A percentile compares a stretch with the other conserved stretches of the same genome.
Evolutionary conservation across 2,797 vertebrate genomes (phyloP).

Genomic region (Danio kyathit): DNA sequence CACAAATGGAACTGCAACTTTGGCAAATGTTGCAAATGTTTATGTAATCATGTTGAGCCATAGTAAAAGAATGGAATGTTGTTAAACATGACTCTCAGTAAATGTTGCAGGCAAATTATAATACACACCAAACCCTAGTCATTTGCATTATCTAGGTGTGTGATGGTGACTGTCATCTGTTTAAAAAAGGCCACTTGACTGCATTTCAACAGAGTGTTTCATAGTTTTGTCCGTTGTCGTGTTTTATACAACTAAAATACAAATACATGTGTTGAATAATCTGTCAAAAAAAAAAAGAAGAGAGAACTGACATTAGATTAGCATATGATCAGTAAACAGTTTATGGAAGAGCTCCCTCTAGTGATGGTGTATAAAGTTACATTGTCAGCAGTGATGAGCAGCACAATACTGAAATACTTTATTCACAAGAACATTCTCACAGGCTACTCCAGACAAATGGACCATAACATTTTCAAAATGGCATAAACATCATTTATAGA

Average conservation of each 20-base stretch:
- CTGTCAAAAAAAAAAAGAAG: no score
- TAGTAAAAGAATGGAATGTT: slow-evolving; percentile 37
- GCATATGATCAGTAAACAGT: not conserved
- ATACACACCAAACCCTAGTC: not conserved
- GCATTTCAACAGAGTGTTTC: slow-evolving; percentile 26
- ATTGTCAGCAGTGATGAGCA: not conserved
- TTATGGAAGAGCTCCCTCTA: slow-evolving; percentile 39
- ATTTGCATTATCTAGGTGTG: slow-evolving; percentile 31
- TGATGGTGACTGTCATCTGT: not conserved
- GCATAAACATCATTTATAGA: not conserved
- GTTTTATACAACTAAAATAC: not conserved
- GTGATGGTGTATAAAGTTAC: slow-evolving; percentile 30
- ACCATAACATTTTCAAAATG: not conserved
- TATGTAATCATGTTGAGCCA: slow-evolving; percentile 6
- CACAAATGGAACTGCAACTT: not conserved
- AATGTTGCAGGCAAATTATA: not conserved
- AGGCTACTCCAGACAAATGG: not conserved
- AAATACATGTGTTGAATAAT: not conserved
- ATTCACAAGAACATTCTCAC: not conserved
- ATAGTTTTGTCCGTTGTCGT: not conserved
- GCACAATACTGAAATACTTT: not conserved
- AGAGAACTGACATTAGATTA: not conserved
- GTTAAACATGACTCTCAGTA: not conserved
- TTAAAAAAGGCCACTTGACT: slow-evolving; percentile 9
- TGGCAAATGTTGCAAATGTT: not conserved